Evolutionary conservation across 53 echinoderm and acorn worm genomes (phyloP).

Genomic region (Holothuria leucospilota): DNA sequence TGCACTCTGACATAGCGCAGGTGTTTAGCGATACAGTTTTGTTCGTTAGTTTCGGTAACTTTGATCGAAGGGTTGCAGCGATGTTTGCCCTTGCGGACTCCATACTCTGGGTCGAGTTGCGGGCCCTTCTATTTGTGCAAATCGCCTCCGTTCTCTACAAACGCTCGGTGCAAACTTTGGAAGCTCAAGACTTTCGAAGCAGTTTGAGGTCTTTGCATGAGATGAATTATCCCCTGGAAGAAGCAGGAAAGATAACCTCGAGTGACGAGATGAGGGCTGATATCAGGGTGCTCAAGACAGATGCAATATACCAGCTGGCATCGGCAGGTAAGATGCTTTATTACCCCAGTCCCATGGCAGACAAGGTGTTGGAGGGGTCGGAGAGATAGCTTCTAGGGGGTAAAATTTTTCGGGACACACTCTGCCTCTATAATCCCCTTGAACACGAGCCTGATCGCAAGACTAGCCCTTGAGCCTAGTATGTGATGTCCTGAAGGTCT

Average conservation of each 20-base stretch:
- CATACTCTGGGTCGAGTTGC: conserved; percentile 27
- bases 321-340: not conserved
- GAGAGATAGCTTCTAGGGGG: too few relatives aligned
- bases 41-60: conserved; percentile 20
- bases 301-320: conserved; percentile 22
- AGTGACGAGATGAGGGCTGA: conserved; percentile 14
- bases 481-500: too few relatives aligned
- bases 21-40: conserved; percentile 17
- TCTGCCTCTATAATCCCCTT: too few relatives aligned
- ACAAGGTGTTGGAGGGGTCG: too few relatives aligned
- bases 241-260: conserved; percentile 7
- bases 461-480: too few relatives aligned
- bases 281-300: conserved; percentile 26
- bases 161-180: conserved; percentile 9
- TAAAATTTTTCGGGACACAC: too few relatives aligned
- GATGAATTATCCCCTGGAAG: conserved; percentile 30
- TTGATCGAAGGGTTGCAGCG: conserved; percentile 18
- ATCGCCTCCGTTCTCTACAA: conserved; percentile 7
- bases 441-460: too few relatives aligned
- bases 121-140: conserved; percentile 8
- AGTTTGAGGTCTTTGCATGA: conserved; percentile 17
- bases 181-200: conserved; percentile 1
- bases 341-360: too few relatives aligned
- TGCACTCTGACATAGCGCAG: conserved; percentile 8
- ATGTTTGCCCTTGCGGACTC: conserved; percentile 29